Evolutionary conservation across 2,113 vertebrate genomes (phyloP).

Genomic region (Athene cunicularia): DNA sequence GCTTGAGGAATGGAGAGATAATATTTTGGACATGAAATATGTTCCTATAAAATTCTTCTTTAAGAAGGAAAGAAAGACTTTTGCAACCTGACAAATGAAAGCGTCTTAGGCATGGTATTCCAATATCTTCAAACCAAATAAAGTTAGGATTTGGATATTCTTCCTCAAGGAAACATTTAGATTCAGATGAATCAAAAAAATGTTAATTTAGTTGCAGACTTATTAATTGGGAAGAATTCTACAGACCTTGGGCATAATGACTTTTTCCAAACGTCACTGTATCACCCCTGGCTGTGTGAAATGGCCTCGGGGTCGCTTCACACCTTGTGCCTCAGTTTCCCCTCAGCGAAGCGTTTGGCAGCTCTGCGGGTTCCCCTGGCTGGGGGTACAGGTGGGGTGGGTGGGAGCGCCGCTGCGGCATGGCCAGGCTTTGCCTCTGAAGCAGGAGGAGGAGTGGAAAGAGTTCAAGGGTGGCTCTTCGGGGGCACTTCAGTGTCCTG

Average conservation of each 20-base stretch:
- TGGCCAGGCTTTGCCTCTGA: neutral
- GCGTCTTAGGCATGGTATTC: neutral
- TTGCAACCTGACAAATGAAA: neutral
- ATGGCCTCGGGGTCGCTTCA: neutral
- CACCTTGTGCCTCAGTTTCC: neutral
- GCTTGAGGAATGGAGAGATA: accelerated
- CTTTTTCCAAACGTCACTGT: neutral
- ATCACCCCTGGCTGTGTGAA: accelerated
- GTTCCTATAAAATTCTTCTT: neutral
- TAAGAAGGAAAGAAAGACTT: neutral
- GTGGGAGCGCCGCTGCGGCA: too few species aligned
- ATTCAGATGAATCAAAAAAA: accelerated
- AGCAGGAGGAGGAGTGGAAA: neutral
- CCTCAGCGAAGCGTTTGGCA: accelerated
- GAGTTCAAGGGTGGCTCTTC: neutral
- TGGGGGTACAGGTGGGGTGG: neutral
- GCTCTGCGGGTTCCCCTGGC: neutral
- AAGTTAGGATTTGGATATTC: neutral
- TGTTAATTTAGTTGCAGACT: too few species aligned
- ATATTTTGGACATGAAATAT: neutral
- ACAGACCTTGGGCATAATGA: accelerated
- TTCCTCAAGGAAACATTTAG: neutral
- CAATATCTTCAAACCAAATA: too few species aligned
- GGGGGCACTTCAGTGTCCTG: too few species aligned
- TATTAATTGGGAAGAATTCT: accelerated